These are phyloP conservation scores for Sebastes itinus DNA, from an alignment of 2,797 vertebrate genomes.

Conservation along the genomic window DNA sequence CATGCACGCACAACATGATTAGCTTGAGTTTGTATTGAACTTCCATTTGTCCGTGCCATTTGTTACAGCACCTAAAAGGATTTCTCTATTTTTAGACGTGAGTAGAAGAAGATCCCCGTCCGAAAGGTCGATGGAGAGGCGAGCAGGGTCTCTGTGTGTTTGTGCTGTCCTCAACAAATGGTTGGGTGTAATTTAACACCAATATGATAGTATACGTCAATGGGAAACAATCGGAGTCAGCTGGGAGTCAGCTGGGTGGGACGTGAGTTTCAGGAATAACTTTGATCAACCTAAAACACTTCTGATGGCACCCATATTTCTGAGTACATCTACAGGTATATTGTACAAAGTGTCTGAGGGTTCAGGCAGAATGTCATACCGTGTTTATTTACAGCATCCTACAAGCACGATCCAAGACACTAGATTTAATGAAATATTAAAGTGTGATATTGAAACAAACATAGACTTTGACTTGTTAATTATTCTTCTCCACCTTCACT, in stretches of 20 bases:
- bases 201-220: conserved; percentile 2
- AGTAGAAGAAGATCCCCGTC: conserved; percentile 15
- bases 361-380: not conserved
- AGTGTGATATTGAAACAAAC: not conserved
- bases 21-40: not conserved
- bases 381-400: conserved; percentile 34
- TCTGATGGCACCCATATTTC: not conserved
- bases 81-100: conserved; percentile 64
- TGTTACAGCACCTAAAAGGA: not conserved
- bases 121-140: conserved; percentile 34
- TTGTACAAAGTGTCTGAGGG: not conserved
- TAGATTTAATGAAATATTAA: not conserved
- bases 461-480: not conserved
- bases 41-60: conserved; percentile 3
- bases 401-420: not conserved
- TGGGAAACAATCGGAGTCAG: conserved; percentile 27
- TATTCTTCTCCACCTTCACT: not conserved
- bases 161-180: conserved; percentile 32
- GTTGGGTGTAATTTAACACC: conserved; percentile 57
- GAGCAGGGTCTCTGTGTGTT: not conserved
- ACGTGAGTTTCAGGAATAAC: conserved; percentile 10
- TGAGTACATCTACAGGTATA: not conserved
- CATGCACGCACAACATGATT: not conserved
- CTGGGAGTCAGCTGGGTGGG: conserved; percentile 17
- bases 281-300: conserved; percentile 6